Evolutionary conservation across 2,888 invertebrate species (phyloP).

Genomic region (Apotomis betuletana): DNA sequence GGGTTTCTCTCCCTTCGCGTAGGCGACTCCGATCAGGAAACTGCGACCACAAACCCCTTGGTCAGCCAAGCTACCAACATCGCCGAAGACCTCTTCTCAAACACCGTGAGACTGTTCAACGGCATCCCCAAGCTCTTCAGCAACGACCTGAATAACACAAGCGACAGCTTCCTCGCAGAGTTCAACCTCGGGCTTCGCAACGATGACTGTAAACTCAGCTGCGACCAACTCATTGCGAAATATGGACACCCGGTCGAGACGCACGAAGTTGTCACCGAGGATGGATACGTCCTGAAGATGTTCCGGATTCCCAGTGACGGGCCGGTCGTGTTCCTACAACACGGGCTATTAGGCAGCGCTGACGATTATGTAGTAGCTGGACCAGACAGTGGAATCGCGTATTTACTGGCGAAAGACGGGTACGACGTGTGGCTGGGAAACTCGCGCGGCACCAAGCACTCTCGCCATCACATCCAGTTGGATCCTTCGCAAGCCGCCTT

Average conservation of each 20-base stretch:
- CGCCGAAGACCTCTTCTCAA: constrained; percentile 49
- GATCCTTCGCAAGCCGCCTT: constrained; percentile 72
- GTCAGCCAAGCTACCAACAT: constrained; percentile 45
- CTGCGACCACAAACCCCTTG: constrained; percentile 48
- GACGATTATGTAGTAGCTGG: constrained; percentile 69
- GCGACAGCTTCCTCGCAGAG: constrained; percentile 52
- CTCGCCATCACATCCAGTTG: constrained; percentile 77
- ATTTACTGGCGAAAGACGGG: constrained; percentile 82
- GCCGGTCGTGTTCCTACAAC: constrained; percentile 65
- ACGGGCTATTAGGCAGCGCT: constrained; percentile 66
- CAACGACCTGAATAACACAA: constrained; percentile 46
- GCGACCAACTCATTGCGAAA: constrained; percentile 57
- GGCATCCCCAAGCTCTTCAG: constrained; percentile 49
- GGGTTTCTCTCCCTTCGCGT: constrained; percentile 46
- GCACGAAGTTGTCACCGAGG: constrained; percentile 59
- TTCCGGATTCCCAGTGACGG: constrained; percentile 64
- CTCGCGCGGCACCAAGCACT: constrained; percentile 88
- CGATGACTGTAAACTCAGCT: constrained; percentile 58
- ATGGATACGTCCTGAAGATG: constrained; percentile 62
- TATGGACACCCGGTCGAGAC: constrained; percentile 62
- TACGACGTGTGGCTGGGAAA: constrained; percentile 93
- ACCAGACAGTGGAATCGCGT: constrained; percentile 63
- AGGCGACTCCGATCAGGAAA: constrained; percentile 39
- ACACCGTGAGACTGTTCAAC: constrained; percentile 46
- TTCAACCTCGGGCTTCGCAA: constrained; percentile 53